Base-by-base conservation (phyloP, 2,888 invertebrate species). In the Scaptomyza cyrtandrae region DNA sequence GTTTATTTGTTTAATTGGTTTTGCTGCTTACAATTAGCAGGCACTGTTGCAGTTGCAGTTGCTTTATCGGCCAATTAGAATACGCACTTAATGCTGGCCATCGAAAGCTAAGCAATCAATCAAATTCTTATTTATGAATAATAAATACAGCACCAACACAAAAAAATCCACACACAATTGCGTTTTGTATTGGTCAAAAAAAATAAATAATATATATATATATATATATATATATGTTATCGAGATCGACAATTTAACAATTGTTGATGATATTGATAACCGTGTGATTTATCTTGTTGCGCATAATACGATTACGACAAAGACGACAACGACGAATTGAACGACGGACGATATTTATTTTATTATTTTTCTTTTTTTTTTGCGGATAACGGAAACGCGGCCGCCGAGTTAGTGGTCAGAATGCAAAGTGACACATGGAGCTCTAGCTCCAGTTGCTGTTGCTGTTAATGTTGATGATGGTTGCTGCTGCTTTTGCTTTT, bases 331-430 rank as follows among this genome's bases (percentile, higher is more conserved):
- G 16, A 31, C 14, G 27, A 29, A n/a, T 45, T n/a, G n/a, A 10
- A 16, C n/a, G 37, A 37, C 72, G 80, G 60, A 72, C 24, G 24
- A 24, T 24, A 24, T 24, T 1, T 19, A 19, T 19, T 19, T n/a
- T n/a, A n/a, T n/a, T n/a, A n/a, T n/a, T 19, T 2, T 19, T 19
- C 19, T 19, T 19, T 19, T 19, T 19, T 24, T 24, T 24, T 3
- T 24, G 59, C 80, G 73, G 55, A 41, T 16, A 85, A 86, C 90
- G 90, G 90, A 90, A 90, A 88, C 90, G 90, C 90, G 87, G 90
- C 90, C 90, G 91, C 86, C 91, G 86, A 90, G 91, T 91, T 89
- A 89, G 91, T 91, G 91, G 91, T 91, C 90, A 89, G 82, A 90
- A 91, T 90, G 89, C 83, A 89, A 85, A 89, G 88, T 90, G 89